phyloP scores from a whole-genome alignment of 2,888 invertebrate genomes.

The Calameuta pallipes region DNA sequence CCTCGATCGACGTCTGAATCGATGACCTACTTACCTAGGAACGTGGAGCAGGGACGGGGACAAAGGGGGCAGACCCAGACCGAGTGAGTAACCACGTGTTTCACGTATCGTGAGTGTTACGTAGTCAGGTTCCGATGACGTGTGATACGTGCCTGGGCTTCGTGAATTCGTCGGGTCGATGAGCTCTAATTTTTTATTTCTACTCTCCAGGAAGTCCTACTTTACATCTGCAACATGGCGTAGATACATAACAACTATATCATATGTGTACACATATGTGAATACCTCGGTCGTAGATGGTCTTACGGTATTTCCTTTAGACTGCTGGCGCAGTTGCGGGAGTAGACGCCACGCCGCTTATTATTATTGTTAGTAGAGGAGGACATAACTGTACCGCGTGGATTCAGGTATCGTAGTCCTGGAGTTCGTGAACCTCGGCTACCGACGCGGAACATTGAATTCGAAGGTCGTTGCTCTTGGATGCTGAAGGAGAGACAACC shows the following conservation, averaged over 20 bases:
- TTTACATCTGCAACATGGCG: background rate
- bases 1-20: background rate
- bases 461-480: conserved; percentile 52
- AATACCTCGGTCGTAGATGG: conserved; percentile 20
- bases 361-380: conserved; percentile 16
- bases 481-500: background rate
- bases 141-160: background rate
- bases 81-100: background rate
- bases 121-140: background rate
- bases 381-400: conserved; percentile 52
- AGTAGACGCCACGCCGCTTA: background rate
- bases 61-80: background rate
- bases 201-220: background rate
- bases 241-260: background rate
- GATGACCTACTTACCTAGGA: conserved; percentile 5
- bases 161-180: background rate
- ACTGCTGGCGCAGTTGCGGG: background rate
- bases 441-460: conserved; percentile 33
- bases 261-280: background rate
- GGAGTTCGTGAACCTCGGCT: conserved; percentile 49
- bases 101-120: background rate
- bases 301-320: conserved; percentile 51
- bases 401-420: conserved; percentile 28
- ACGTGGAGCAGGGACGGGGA: background rate
- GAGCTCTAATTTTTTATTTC: background rate